These are phyloP conservation scores for Physocephala rufipes DNA, from an alignment of 2,888 invertebrate species.

Conservation along the genomic window DNA sequence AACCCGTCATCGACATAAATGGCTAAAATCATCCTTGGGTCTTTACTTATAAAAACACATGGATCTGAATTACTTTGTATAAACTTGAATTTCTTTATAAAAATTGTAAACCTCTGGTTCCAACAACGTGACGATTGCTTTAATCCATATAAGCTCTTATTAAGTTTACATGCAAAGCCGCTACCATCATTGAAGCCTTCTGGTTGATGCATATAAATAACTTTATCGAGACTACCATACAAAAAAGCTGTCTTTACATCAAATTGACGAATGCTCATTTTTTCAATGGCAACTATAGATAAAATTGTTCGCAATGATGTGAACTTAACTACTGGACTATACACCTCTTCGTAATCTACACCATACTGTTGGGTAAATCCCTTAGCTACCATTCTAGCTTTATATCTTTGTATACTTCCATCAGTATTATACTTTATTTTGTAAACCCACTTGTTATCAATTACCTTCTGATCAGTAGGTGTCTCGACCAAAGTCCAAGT, in stretches of 20 bases:
- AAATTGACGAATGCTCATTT: slow-evolving; percentile 31
- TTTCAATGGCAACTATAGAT: slow-evolving; percentile 10
- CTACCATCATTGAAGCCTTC: slow-evolving; percentile 31
- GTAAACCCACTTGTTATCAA: slow-evolving; percentile 51
- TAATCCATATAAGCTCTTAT: neutral
- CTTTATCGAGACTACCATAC: neutral
- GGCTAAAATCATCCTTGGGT: no score
- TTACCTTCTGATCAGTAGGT: slow-evolving; percentile 41
- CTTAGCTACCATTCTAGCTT: neutral
- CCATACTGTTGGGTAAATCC: slow-evolving; percentile 26
- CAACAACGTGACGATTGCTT: no score
- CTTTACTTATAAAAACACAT: no score
- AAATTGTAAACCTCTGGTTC: no score
- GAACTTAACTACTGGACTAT: slow-evolving; percentile 26
- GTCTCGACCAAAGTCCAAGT: slow-evolving; percentile 42
- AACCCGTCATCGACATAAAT: no score
- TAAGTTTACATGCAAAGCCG: neutral
- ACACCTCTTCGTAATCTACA: slow-evolving; percentile 26
- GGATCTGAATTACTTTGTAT: no score
- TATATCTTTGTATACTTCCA: neutral
- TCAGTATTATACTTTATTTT: slow-evolving; percentile 36
- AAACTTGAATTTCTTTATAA: no score
- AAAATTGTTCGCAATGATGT: slow-evolving; percentile 18
- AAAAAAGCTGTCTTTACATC: slow-evolving; percentile 22
- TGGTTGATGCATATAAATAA: slow-evolving; percentile 32